These are phyloP conservation scores for Trichopria drosophilae DNA, from an alignment of 2,888 invertebrate genomes.

Conservation along the genomic window DNA sequence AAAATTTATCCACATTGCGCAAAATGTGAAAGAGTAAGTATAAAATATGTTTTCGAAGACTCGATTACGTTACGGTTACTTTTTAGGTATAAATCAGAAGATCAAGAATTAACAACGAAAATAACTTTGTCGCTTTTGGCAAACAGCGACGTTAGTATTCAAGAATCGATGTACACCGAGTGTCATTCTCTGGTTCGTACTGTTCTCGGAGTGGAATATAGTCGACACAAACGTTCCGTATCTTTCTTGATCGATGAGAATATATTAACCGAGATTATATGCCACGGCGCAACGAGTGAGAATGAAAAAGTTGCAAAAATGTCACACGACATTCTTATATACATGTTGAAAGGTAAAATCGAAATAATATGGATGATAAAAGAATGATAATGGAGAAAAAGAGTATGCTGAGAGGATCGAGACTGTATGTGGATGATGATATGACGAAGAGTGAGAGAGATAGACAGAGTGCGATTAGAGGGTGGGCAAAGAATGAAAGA, in stretches of 20 bases:
- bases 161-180: conserved; percentile 62
- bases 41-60: conserved; percentile 2
- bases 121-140: conserved; percentile 63
- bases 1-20: conserved; percentile 59
- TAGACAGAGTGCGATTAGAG: too few relatives aligned
- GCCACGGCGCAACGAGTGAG: conserved; percentile 64
- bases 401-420: too few relatives aligned
- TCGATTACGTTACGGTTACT: conserved; percentile 18
- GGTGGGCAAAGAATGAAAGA: too few relatives aligned
- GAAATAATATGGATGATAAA: too few relatives aligned
- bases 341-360: conserved; percentile 67
- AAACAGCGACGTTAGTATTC: conserved; percentile 63
- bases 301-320: conserved; percentile 57
- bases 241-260: conserved; percentile 65
- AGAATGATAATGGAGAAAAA: too few relatives aligned
- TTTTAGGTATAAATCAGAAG: conserved; percentile 41
- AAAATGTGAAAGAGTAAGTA: conserved; percentile 47
- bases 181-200: conserved; percentile 62
- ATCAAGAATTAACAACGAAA: conserved; percentile 42
- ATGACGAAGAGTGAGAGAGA: too few relatives aligned
- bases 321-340: conserved; percentile 66
- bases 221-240: conserved; percentile 60
- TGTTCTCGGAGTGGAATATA: conserved; percentile 61
- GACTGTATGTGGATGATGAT: too few relatives aligned
- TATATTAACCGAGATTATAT: conserved; percentile 67